A percentile compares a stretch with the other conserved stretches of the same genome.
phyloP scores from a whole-genome alignment of 2,797 vertebrate genomes.

The Percopsis omiscomaycus region DNA sequence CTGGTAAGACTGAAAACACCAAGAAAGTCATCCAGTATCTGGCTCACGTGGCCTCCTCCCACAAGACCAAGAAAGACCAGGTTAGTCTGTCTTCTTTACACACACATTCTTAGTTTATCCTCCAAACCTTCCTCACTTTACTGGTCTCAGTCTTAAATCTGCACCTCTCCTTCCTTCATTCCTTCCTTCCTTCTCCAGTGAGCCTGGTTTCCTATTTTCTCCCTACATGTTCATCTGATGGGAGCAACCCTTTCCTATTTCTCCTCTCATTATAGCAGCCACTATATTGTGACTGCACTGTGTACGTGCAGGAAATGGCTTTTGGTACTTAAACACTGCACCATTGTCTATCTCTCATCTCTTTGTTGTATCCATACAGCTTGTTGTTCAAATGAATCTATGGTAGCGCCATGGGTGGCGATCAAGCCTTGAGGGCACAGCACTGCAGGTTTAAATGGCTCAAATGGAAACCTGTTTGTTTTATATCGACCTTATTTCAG shows the following conservation, averaged over 20 bases:
- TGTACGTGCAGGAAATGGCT: not conserved
- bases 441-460: constrained; percentile 18
- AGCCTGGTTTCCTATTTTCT: constrained; percentile 1
- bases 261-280: not conserved
- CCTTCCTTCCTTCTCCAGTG: constrained; percentile 7
- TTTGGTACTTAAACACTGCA: constrained; percentile 8
- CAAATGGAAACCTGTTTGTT: not conserved
- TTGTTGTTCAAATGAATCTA: constrained; percentile 13
- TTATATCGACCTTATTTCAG: not conserved
- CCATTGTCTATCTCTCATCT: constrained; percentile 29
- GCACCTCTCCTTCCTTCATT: not conserved
- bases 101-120: not conserved
- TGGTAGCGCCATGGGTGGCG: constrained; percentile 3
- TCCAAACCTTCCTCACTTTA: constrained; percentile 5
- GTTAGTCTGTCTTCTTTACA: constrained; percentile 67
- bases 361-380: constrained; percentile 15
- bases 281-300: constrained; percentile 10
- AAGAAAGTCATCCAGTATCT: constrained; percentile 99
- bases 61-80: constrained; percentile 98
- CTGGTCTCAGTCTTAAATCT: not conserved
- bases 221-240: constrained; percentile 21
- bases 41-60: constrained; percentile 95
- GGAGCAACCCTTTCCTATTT: constrained; percentile 14
- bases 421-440: constrained; percentile 8
- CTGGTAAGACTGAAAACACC: constrained; percentile 97